A percentile compares a stretch with the other conserved stretches of the same genome.
phyloP scores from a whole-genome alignment of 1,140 invertebrate species.

The Magallana ariakensis region DNA sequence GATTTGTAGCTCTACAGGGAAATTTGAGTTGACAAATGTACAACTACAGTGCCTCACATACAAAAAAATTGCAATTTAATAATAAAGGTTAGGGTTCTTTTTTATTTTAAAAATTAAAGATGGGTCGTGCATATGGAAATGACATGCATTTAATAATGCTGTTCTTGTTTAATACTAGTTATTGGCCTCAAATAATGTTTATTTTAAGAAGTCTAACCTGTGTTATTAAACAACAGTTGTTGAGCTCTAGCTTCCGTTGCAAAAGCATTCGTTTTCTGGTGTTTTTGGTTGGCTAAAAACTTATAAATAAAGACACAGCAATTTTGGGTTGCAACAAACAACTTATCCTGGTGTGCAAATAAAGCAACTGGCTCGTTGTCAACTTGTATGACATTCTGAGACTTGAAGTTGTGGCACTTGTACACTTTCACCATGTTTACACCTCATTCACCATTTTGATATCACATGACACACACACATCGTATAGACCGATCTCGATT shows the following conservation, averaged over 20 bases:
- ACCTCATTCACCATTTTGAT: constrained; percentile 29
- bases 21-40: too few species aligned
- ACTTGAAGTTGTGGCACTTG: constrained; percentile 57
- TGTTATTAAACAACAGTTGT: constrained; percentile 38
- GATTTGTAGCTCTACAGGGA: too few species aligned
- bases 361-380: constrained; percentile 52
- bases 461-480: constrained; percentile 13
- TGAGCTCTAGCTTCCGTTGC: constrained; percentile 38
- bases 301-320: constrained; percentile 48
- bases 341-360: constrained; percentile 38
- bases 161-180: too few species aligned
- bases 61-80: too few species aligned
- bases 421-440: constrained; percentile 54
- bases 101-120: too few species aligned
- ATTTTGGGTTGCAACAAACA: constrained; percentile 55
- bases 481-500: background rate
- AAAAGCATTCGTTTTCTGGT: constrained; percentile 17
- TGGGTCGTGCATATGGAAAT: too few species aligned
- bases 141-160: too few species aligned
- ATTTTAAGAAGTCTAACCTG: background rate
- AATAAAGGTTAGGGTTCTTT: too few species aligned
- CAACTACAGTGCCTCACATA: too few species aligned
- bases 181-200: too few species aligned
- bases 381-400: constrained; percentile 54
- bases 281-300: background rate